Conservation (phyloP, 1,140 invertebrate genomes). For the Bicyclus anynana region DNA sequence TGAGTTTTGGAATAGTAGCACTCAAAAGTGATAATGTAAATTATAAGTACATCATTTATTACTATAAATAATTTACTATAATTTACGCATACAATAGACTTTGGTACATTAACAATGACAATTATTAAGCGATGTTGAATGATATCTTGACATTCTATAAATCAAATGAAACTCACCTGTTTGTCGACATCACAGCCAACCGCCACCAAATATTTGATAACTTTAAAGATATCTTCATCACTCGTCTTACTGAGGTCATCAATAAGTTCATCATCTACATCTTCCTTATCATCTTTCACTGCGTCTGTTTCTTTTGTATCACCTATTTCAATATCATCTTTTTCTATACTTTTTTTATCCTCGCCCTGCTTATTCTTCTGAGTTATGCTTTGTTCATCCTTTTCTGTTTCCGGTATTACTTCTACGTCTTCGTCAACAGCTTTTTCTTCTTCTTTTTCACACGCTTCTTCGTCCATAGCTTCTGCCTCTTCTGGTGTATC, state of each 20-base stretch:
- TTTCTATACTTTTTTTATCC: slow-evolving; percentile 4
- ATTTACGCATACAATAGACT: too few species aligned
- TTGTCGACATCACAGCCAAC: slow-evolving; percentile 60
- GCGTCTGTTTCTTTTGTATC: slow-evolving; percentile 19
- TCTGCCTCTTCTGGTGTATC: slow-evolving; percentile 29
- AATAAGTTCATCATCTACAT: slow-evolving; percentile 21
- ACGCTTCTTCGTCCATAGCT: slow-evolving; percentile 13
- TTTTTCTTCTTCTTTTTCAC: slow-evolving; percentile 8
- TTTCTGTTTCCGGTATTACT: slow-evolving; percentile 13
- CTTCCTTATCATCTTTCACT: slow-evolving; percentile 18
- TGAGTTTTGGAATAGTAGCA: too few species aligned
- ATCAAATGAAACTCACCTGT: slow-evolving; percentile 34
- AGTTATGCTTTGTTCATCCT: slow-evolving; percentile 28
- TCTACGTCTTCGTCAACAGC: slow-evolving; percentile 3
- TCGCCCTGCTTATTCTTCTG: slow-evolving; percentile 14
- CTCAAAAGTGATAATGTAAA: too few species aligned
- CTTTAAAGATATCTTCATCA: slow-evolving; percentile 53
- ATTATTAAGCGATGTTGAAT: too few species aligned
- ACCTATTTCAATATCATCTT: slow-evolving; percentile 1
- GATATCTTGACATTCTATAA: too few species aligned
- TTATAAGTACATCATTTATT: too few species aligned
- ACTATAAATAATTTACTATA: too few species aligned
- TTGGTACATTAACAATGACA: too few species aligned
- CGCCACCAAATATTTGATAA: slow-evolving; percentile 52
- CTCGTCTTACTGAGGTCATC: slow-evolving; percentile 27